Percentiles rank a stretch among this genome's conserved stretches.
These are phyloP conservation scores for Acomys russatus DNA, from an alignment of 2,797 vertebrate genomes.

Conservation along the genomic window DNA sequence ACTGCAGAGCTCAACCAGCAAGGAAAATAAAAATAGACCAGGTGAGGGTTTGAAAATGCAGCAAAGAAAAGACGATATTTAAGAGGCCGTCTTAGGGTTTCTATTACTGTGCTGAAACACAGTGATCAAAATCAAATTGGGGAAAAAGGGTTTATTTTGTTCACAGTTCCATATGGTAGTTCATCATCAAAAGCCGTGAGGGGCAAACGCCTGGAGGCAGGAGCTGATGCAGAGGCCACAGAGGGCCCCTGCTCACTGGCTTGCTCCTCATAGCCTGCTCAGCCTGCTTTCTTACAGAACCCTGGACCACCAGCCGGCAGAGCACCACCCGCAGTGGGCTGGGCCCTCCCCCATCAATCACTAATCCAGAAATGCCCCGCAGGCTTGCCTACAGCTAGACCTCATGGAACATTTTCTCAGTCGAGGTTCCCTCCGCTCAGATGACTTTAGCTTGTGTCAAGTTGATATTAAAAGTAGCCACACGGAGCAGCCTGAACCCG, in stretches of 20 bases:
- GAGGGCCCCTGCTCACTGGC: neutral
- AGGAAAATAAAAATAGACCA: conserved; percentile 77
- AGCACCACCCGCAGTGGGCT: neutral
- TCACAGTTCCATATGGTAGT: neutral
- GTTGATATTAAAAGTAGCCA: neutral
- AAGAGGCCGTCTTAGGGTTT: neutral
- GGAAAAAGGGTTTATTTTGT: neutral
- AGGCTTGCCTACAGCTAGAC: neutral
- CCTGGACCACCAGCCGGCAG: neutral
- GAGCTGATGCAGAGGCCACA: no score
- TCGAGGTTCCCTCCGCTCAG: neutral
- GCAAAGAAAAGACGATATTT: conserved; percentile 67
- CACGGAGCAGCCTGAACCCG: conserved; percentile 36
- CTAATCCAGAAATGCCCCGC: neutral
- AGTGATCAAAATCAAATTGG: neutral
- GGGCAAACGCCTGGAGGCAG: neutral
- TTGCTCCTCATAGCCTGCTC: neutral
- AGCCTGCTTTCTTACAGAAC: neutral
- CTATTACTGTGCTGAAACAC: neutral
- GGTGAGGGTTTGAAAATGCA: conserved; percentile 44
- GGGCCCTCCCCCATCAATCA: neutral
- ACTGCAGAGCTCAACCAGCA: conserved; percentile 38
- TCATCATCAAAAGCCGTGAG: neutral
- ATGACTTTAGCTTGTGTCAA: neutral
- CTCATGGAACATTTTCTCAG: neutral